phyloP scores from a whole-genome alignment of 2,113 vertebrate genomes.

The Gobiocypris rarus region DNA sequence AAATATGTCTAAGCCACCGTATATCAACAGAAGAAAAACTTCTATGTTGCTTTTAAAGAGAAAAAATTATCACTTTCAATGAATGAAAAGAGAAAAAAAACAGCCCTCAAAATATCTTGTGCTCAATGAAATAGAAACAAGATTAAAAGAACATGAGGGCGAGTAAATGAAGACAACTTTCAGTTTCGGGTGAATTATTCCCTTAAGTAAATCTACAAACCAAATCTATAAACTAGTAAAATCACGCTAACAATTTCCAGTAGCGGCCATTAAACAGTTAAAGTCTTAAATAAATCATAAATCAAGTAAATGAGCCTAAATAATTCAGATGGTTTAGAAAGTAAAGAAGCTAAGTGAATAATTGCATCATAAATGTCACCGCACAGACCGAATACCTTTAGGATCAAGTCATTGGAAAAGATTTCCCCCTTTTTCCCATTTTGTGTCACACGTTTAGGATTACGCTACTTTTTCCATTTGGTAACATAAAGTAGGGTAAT shows the following conservation, averaged over 20 bases:
- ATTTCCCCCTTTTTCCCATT: neutral
- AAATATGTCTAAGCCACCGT: too few species aligned
- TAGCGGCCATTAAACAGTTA: neutral
- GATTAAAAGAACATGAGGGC: neutral
- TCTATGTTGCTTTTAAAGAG: neutral
- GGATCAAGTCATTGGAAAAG: conserved; percentile 2
- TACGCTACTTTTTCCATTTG: neutral
- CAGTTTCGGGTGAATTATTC: neutral
- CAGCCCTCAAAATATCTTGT: neutral
- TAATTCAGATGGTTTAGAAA: neutral
- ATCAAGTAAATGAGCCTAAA: neutral
- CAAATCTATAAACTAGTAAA: neutral
- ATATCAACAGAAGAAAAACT: too few species aligned
- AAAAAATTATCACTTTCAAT: neutral
- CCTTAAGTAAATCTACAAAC: neutral
- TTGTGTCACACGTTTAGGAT: neutral
- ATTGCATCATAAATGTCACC: neutral
- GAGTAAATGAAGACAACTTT: neutral
- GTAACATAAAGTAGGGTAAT: neutral
- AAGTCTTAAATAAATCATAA: neutral
- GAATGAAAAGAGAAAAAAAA: too few species aligned
- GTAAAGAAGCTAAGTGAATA: neutral
- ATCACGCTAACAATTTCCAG: neutral
- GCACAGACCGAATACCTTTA: neutral
- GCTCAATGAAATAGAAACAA: neutral